Percentiles rank a stretch among this genome's conserved stretches.
Conservation (phyloP, 2,113 vertebrate genomes). For the Micromys minutus region DNA sequence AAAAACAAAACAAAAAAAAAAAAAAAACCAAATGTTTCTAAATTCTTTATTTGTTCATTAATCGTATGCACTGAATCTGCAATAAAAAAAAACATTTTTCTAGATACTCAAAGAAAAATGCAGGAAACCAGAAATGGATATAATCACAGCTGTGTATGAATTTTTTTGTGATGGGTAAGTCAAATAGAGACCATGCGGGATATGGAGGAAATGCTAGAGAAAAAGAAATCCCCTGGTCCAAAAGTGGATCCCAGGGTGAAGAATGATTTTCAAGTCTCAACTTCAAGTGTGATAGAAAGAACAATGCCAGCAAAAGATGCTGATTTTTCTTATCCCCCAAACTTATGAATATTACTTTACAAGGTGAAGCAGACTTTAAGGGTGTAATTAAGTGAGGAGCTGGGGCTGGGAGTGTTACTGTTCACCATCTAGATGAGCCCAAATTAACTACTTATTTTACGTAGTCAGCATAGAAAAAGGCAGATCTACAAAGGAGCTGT, state of each 20-base stretch:
- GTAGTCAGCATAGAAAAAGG: background rate
- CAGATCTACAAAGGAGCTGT: background rate
- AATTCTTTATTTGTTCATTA: background rate
- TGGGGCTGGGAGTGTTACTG: background rate
- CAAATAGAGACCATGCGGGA: background rate
- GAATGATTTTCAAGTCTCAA: background rate
- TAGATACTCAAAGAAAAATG: background rate
- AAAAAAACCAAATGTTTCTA: background rate
- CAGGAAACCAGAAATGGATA: background rate
- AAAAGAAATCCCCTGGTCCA: background rate
- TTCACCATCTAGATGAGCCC: background rate
- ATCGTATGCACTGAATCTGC: background rate
- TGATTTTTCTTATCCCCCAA: background rate
- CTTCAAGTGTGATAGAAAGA: background rate
- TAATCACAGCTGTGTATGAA: background rate
- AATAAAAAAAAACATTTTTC: background rate
- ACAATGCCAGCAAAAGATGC: background rate
- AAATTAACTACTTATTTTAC: background rate
- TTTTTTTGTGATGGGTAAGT: background rate
- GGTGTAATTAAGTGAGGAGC: background rate
- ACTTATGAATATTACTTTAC: background rate
- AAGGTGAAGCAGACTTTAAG: background rate
- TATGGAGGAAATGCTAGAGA: background rate
- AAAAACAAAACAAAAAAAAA: slow-evolving; percentile 6
- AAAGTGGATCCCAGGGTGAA: background rate